A percentile compares a stretch with the other conserved stretches of the same genome.
Conservation (phyloP, 1,140 invertebrate genomes). For the Pogonomyrmex californicus region DNA sequence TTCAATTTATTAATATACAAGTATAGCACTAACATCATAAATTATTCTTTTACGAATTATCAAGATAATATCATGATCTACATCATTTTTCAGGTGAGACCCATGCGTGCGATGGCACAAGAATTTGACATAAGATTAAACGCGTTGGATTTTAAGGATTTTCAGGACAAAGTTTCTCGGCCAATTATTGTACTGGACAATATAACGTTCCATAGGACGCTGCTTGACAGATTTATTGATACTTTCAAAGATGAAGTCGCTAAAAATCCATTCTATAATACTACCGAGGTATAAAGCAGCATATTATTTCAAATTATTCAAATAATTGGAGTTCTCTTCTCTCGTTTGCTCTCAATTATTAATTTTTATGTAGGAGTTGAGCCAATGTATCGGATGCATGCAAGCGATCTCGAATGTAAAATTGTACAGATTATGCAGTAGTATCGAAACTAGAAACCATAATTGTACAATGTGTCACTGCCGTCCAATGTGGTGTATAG, state of each 20-base stretch:
- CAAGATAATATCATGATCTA: not conserved
- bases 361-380: constrained; percentile 89
- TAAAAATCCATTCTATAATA: constrained; percentile 90
- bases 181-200: constrained; percentile 92
- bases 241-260: constrained; percentile 93
- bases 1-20: constrained; percentile 94
- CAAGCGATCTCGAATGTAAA: constrained; percentile 93
- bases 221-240: constrained; percentile 94
- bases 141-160: constrained; percentile 92
- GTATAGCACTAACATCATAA: constrained; percentile 66
- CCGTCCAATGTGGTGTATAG: constrained; percentile 95
- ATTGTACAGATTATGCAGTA: constrained; percentile 91
- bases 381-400: constrained; percentile 96
- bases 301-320: constrained; percentile 24
- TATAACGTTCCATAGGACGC: constrained; percentile 92
- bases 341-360: not conserved
- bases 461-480: constrained; percentile 90
- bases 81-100: constrained; percentile 87
- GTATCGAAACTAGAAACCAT: constrained; percentile 82
- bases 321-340: not conserved
- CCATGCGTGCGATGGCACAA: constrained; percentile 87
- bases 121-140: constrained; percentile 92
- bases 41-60: too few relatives aligned
- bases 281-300: constrained; percentile 88
- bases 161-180: constrained; percentile 92